Conservation (phyloP, 2,113 vertebrate genomes). For the Lampris megalopsis region DNA sequence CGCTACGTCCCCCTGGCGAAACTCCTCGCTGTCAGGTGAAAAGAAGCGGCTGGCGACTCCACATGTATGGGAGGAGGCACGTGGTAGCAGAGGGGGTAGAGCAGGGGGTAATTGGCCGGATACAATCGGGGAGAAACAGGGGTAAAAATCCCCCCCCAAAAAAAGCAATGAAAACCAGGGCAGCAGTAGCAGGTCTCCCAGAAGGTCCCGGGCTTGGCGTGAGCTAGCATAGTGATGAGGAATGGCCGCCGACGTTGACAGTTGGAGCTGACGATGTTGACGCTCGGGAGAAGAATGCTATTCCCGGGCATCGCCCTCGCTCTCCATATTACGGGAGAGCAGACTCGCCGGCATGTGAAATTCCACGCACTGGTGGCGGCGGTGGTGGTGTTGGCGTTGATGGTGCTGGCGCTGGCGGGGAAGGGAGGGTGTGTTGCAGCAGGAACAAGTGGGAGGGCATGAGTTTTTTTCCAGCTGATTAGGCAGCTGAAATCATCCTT, state of each 20-base stretch:
- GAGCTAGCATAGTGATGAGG: slow-evolving; percentile 51
- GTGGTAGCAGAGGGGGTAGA: too few relatives aligned
- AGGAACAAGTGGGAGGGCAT: slow-evolving; percentile 55
- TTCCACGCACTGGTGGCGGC: slow-evolving; percentile 24
- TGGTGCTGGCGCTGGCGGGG: not conserved
- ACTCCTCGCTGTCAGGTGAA: too few relatives aligned
- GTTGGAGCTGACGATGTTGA: slow-evolving; percentile 73
- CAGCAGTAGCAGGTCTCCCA: not conserved
- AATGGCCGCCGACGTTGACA: slow-evolving; percentile 54
- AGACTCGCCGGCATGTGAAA: slow-evolving; percentile 74
- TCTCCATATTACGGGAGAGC: slow-evolving; percentile 55
- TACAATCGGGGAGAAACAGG: too few relatives aligned
- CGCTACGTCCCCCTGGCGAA: too few relatives aligned
- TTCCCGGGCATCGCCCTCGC: slow-evolving; percentile 46
- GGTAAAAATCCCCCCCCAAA: too few relatives aligned
- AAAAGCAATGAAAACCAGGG: too few relatives aligned
- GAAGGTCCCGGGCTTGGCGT: slow-evolving; percentile 19
- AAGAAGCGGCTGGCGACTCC: too few relatives aligned
- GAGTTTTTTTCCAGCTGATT: slow-evolving; percentile 70
- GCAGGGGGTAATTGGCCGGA: too few relatives aligned
- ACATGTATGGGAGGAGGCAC: too few relatives aligned
- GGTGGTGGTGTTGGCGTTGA: slow-evolving; percentile 7
- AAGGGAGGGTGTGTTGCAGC: slow-evolving; percentile 12
- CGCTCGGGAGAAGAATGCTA: slow-evolving; percentile 68
- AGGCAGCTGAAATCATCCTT: slow-evolving; percentile 74